Percentiles rank a stretch among this genome's conserved stretches.
These are phyloP conservation scores for Drosophila recens DNA, from an alignment of 2,888 invertebrate species.

Conservation along the genomic window DNA sequence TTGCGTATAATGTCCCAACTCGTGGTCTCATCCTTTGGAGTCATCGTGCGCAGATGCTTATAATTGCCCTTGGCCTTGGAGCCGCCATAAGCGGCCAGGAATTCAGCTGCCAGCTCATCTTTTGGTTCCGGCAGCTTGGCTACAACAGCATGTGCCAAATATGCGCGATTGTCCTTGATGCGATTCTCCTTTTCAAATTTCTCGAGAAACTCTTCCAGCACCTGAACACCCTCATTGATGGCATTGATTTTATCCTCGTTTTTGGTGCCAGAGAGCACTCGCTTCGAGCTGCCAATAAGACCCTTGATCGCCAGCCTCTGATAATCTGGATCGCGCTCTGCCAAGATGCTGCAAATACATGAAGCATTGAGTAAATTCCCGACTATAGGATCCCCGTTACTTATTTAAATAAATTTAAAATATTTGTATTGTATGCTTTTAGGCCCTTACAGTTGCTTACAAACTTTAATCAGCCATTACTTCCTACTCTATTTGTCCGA, in stretches of 20 bases:
- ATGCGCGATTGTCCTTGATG: slow-evolving; percentile 89
- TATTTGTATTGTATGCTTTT: too few relatives aligned
- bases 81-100: slow-evolving; percentile 89
- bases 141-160: slow-evolving; percentile 88
- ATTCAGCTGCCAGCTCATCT: slow-evolving; percentile 86
- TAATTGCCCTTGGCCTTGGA: slow-evolving; percentile 87
- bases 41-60: slow-evolving; percentile 90
- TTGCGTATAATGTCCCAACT: slow-evolving; percentile 93
- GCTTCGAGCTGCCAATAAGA: slow-evolving; percentile 89
- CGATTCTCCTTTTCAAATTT: slow-evolving; percentile 90
- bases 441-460: too few relatives aligned
- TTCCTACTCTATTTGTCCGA: too few relatives aligned
- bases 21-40: slow-evolving; percentile 86
- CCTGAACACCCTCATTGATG: slow-evolving; percentile 90
- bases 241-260: slow-evolving; percentile 91
- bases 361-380: background rate
- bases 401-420: too few relatives aligned
- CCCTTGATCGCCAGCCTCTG: slow-evolving; percentile 91
- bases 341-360: slow-evolving; percentile 86
- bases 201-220: slow-evolving; percentile 90
- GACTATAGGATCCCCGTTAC: too few relatives aligned
- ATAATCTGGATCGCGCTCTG: slow-evolving; percentile 91
- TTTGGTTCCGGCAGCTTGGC: slow-evolving; percentile 87
- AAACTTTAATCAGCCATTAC: too few relatives aligned
- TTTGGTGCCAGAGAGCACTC: slow-evolving; percentile 90